Evolutionary conservation across 2,888 invertebrate genomes (phyloP), one percentile per base, ranked within the genome.

Genomic region (Eupithecia vulgata): DNA sequence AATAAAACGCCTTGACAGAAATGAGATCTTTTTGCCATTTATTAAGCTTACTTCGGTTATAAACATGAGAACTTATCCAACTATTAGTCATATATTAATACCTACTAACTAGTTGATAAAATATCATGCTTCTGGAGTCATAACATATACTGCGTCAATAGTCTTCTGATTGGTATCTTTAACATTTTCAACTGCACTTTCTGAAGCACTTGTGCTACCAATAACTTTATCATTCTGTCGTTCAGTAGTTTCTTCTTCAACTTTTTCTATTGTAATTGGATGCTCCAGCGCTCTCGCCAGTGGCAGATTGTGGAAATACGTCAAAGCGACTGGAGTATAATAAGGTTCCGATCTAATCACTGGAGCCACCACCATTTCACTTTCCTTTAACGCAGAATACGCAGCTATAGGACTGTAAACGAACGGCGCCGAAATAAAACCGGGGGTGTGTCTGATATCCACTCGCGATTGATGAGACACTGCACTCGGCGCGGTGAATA

Each of bases 381-480:
- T 71, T 52, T 83, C 77, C 62, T 82, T 83, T 12, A 81, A 68
- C 70, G 81, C 80, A 5, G 83, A 76, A 67, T 85, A 86, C 35
- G 89, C 71, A 0, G 84, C 79, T 30, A 83, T 75, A 42, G 88
- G 91, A 73, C 85, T 90, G 73, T 92, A 93, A 52, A 92, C 80
- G 13, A 91, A 72, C 1, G 91, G 90, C 0, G 84, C 78, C 3
- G 88, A 77, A 76, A 91, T 77, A 45, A 86, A 81, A 0, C 81
- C 83, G 37, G 90, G 91, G 34, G 84, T 83, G 70, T 91, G 90
- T 70, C 85, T 87, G 65, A 95, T 93, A 79, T 95, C 94, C 69
- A 95, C 89, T 68, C 95, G 91, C 68, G 95, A 95, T 83, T 95
- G 95, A 83, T 95, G 94, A 1, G 95, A 95, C 34, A 95, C 95